phyloP scores from a whole-genome alignment of 1,140 invertebrate genomes.

The Drosophila dunni region DNA sequence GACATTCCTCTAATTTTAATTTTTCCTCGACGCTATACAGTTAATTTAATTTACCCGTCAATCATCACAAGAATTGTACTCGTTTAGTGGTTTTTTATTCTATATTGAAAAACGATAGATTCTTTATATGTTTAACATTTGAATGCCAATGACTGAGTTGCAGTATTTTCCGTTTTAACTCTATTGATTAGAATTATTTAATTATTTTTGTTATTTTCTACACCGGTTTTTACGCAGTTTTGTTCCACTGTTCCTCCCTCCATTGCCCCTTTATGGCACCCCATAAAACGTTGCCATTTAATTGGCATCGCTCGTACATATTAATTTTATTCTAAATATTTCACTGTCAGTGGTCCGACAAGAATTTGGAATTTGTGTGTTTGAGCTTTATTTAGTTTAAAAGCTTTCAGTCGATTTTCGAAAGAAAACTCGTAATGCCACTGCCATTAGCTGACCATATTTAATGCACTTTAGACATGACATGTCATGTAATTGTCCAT shows the following conservation, averaged over 20 bases:
- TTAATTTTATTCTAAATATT: slow-evolving; percentile 5
- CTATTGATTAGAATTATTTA: no score
- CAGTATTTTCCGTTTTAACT: no score
- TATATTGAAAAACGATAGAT: no score
- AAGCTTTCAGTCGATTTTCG: neutral
- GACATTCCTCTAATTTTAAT: no score
- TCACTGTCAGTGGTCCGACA: neutral
- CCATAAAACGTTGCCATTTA: neutral
- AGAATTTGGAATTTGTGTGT: neutral
- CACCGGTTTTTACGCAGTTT: slow-evolving; percentile 2
- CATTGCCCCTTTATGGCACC: neutral
- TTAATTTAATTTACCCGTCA: no score
- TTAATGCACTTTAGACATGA: slow-evolving; percentile 23
- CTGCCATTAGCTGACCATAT: neutral
- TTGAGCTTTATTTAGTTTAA: neutral
- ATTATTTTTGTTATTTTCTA: no score
- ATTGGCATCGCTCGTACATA: slow-evolving; percentile 9
- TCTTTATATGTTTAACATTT: no score
- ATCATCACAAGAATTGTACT: no score
- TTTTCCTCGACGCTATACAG: no score
- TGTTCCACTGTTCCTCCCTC: neutral
- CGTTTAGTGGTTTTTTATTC: no score
- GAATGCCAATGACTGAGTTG: no score
- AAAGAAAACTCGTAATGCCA: neutral
- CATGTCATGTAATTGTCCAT: slow-evolving; percentile 33